Conservation (phyloP, 2,113 vertebrate genomes). For the Colossoma macropomum region DNA sequence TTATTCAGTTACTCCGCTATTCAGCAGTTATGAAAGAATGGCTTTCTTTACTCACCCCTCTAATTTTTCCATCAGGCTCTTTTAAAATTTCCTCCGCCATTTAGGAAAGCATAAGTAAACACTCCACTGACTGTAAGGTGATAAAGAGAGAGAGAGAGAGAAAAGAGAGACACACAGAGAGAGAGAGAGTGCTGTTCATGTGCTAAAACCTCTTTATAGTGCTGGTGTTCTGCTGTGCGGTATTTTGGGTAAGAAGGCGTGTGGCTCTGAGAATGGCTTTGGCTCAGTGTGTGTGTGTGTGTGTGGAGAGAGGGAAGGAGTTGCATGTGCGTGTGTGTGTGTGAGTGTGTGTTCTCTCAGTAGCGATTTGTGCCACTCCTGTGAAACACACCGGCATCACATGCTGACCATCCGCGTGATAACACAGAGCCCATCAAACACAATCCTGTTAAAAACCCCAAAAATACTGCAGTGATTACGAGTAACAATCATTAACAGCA, state of each 20-base stretch:
- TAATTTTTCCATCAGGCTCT: constrained; percentile 58
- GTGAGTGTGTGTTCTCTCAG: background rate
- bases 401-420: constrained; percentile 34
- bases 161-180: background rate
- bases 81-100: constrained; percentile 76
- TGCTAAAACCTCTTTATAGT: constrained; percentile 47
- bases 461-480: background rate
- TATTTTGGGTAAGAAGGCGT: constrained; percentile 54
- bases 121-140: constrained; percentile 32
- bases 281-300: background rate
- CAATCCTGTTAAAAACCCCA: background rate
- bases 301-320: background rate
- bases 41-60: constrained; percentile 66
- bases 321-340: background rate
- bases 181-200: constrained; percentile 1
- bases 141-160: background rate
- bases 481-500: background rate
- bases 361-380: constrained; percentile 9
- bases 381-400: constrained; percentile 19
- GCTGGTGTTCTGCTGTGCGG: constrained; percentile 19
- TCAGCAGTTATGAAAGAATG: background rate
- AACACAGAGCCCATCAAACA: background rate
- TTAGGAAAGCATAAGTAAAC: constrained; percentile 57
- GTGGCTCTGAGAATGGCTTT: constrained; percentile 37
- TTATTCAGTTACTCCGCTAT: too few species aligned